Percentiles rank a stretch among this genome's conserved stretches.
phyloP scores from a whole-genome alignment of 2,888 invertebrate species.

The Troglohyphantes excavatus region DNA sequence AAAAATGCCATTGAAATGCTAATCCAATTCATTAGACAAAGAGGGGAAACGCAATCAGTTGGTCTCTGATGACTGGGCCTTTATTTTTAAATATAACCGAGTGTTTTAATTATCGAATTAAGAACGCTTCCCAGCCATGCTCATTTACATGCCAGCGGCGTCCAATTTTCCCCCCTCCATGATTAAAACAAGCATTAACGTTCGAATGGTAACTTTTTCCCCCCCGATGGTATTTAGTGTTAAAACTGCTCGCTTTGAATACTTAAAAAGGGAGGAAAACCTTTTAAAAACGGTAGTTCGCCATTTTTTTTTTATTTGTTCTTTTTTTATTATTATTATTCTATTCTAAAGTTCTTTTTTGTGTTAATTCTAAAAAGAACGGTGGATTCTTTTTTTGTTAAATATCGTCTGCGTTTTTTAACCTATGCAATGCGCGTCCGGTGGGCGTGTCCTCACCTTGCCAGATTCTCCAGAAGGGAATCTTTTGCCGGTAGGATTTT shows the following conservation, averaged over 20 bases:
- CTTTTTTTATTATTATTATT: conserved; percentile 35
- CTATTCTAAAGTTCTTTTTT: conserved; percentile 32
- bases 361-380: conserved; percentile 56
- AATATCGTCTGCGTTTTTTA: conserved; percentile 52
- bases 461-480: conserved; percentile 52
- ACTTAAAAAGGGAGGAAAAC: conserved; percentile 61
- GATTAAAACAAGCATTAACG: conserved; percentile 66
- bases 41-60: conserved; percentile 67
- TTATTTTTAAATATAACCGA: conserved; percentile 77
- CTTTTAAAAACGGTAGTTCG: conserved; percentile 44
- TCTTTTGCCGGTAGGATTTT: conserved; percentile 65
- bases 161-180: conserved; percentile 14
- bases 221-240: conserved; percentile 56
- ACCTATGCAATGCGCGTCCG: conserved; percentile 34
- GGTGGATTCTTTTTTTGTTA: conserved; percentile 12
- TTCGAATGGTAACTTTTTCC: conserved; percentile 40
- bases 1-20: conserved; percentile 77
- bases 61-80: conserved; percentile 60
- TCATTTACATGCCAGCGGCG: conserved; percentile 63
- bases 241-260: conserved; percentile 64
- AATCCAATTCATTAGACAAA: conserved; percentile 69
- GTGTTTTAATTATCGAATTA: conserved; percentile 77
- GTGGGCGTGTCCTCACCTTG: conserved; percentile 38
- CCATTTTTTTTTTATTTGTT: conserved; percentile 4
- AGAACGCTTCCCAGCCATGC: conserved; percentile 48